Conservation (phyloP, 2,888 invertebrate genomes). For the Dynastes tityus region DNA sequence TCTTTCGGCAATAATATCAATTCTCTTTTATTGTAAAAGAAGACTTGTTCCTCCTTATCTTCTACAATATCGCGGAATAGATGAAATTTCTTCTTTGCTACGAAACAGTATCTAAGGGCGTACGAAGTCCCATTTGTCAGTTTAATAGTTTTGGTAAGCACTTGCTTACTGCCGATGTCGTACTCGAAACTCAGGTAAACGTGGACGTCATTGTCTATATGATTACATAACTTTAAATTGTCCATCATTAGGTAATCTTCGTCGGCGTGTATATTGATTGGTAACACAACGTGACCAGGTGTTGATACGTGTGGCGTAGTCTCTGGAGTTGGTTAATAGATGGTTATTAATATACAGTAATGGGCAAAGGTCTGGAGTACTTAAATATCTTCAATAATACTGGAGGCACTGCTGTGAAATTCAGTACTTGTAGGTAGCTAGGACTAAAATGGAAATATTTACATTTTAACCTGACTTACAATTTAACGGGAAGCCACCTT, state of each 20-base stretch:
- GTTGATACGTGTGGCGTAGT: background rate
- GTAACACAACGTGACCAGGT: background rate
- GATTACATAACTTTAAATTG: conserved; percentile 13
- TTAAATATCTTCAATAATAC: too few relatives aligned
- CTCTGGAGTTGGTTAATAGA: background rate
- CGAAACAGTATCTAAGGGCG: conserved; percentile 59
- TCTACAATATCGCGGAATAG: conserved; percentile 48
- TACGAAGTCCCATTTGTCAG: conserved; percentile 60
- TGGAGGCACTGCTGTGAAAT: too few relatives aligned
- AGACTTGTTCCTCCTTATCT: conserved; percentile 40
- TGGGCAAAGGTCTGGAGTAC: too few relatives aligned
- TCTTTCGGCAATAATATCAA: conserved; percentile 52
- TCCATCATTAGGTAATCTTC: conserved; percentile 38
- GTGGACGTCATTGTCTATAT: conserved; percentile 12
- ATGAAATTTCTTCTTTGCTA: conserved; percentile 21
- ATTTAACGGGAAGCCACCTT: too few relatives aligned
- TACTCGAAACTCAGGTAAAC: conserved; percentile 58
- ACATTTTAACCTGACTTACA: too few relatives aligned
- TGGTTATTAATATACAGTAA: too few relatives aligned
- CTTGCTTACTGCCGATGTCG: conserved; percentile 50
- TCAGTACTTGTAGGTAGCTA: too few relatives aligned
- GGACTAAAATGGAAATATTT: too few relatives aligned
- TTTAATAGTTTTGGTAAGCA: conserved; percentile 54
- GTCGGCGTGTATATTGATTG: conserved; percentile 13
- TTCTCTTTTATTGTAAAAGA: conserved; percentile 55